Evolutionary conservation across 2,888 invertebrate genomes (phyloP), one percentile per base, ranked within the genome.

Genomic region (Lomographa bimaculata): DNA sequence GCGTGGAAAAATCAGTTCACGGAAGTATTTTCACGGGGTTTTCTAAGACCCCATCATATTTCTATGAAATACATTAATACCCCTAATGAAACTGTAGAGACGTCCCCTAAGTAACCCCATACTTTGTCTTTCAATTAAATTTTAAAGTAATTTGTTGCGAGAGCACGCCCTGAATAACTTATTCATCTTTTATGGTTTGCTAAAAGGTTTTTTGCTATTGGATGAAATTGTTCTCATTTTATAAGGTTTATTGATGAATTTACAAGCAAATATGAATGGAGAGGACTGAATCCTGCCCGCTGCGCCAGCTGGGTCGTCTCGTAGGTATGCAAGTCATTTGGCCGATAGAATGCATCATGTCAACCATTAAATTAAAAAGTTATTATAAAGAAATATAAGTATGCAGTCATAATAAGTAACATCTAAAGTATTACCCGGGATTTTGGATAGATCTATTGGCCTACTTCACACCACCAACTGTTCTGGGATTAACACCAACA

Each of bases 51-150:
- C 20, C 25, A 45, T n/a, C n/a, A n/a, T n/a, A 54, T 42, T 50
- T 50, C 56, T 46, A 50, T 46, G 53, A 45, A 45, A 38, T 49
- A 50, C 50, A 57, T 54, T 56, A 70, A 67, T 58, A 61, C 46
- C 59, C 66, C 59, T 71, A 71, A 71, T 74, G 66, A 70, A 74
- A 67, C 42, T 27, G 36, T 6, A 12, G 30, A 54, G 56, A 43
- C 33, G 39, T 44, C 51, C 53, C 50, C 55, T 49, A 49, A 60
- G 59, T 50, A 54, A 56, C 60, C 54, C 58, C 55, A 42, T 58
- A 54, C 59, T 51, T 56, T 52, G 54, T 52, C 58, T 64, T 64
- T 60, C 62, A 73, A 72, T 72, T 74, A 64, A 64, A 58, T 60
- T 53, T 50, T 33, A 48, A 52, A 47, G 50, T 40, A 42, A 45